Conservation (phyloP, 1,140 invertebrate species). For the Pogonus chalceus region DNA sequence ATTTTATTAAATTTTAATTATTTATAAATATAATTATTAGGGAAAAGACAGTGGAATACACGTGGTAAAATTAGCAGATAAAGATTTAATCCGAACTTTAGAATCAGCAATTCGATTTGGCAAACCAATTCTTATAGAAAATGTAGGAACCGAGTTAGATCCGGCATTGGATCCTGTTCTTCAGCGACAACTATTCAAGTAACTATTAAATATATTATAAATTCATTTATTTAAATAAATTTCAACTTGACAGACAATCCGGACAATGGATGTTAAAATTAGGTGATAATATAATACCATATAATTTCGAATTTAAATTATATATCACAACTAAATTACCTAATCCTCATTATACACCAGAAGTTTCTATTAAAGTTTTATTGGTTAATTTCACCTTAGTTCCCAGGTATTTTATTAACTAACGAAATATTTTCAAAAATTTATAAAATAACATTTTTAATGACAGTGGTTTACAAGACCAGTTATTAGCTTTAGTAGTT, state of each 20-base stretch:
- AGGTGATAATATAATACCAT: constrained; percentile 54
- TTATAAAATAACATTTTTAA: not conserved
- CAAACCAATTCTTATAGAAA: constrained; percentile 52
- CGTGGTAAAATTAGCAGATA: constrained; percentile 53
- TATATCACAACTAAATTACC: constrained; percentile 61
- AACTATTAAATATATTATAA: not conserved
- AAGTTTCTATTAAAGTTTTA: constrained; percentile 54
- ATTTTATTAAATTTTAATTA: constrained; percentile 4
- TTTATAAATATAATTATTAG: constrained; percentile 32
- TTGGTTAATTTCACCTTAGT: constrained; percentile 60
- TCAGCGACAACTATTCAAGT: constrained; percentile 39
- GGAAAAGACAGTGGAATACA: constrained; percentile 45
- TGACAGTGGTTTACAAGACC: constrained; percentile 54
- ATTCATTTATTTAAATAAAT: not conserved
- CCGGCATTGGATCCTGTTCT: constrained; percentile 54
- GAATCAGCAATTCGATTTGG: constrained; percentile 66
- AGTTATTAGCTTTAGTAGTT: constrained; percentile 62
- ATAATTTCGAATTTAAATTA: constrained; percentile 50
- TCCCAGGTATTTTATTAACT: constrained; percentile 20
- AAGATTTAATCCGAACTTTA: constrained; percentile 55
- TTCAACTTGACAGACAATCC: constrained; percentile 26
- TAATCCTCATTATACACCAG: constrained; percentile 63
- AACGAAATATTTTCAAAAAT: not conserved
- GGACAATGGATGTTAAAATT: constrained; percentile 36
- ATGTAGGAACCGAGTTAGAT: constrained; percentile 52